Percentiles rank a stretch among this genome's conserved stretches.
Conservation (phyloP, 2,113 vertebrate species). For the Erythrocercus mccallii region DNA sequence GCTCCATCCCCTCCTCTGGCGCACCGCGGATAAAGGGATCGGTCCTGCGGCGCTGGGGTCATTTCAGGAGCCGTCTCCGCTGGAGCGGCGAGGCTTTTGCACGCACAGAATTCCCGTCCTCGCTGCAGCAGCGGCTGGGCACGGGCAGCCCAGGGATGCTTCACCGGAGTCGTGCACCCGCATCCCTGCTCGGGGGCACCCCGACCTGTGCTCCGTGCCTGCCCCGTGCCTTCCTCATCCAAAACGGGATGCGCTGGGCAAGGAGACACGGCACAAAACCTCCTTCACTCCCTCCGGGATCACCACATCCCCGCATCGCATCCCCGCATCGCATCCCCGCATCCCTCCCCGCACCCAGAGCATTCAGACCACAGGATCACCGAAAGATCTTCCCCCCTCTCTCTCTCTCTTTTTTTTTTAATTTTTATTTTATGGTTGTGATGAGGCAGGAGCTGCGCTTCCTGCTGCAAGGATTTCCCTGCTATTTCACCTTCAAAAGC, state of each 20-base stretch:
- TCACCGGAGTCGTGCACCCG: neutral
- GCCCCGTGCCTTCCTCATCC: no score
- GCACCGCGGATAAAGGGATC: neutral
- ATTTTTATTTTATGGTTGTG: rapidly evolving
- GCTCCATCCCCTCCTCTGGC: neutral
- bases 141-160: neutral
- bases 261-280: rapidly evolving
- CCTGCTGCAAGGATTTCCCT: conserved; percentile 3
- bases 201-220: neutral
- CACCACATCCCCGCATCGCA: neutral
- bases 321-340: rapidly evolving
- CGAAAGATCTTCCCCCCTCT: neutral
- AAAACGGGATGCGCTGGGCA: neutral
- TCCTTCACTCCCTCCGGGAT: rapidly evolving
- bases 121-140: neutral
- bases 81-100: neutral
- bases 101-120: neutral
- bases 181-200: neutral
- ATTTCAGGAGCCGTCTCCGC: neutral
- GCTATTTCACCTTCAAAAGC: conserved; percentile 28
- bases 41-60: neutral
- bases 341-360: neutral
- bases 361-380: neutral
- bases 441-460: neutral
- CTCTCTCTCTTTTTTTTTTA: no score